phyloP scores from a whole-genome alignment of 2,797 vertebrate genomes.

The Naso thynnoides region DNA sequence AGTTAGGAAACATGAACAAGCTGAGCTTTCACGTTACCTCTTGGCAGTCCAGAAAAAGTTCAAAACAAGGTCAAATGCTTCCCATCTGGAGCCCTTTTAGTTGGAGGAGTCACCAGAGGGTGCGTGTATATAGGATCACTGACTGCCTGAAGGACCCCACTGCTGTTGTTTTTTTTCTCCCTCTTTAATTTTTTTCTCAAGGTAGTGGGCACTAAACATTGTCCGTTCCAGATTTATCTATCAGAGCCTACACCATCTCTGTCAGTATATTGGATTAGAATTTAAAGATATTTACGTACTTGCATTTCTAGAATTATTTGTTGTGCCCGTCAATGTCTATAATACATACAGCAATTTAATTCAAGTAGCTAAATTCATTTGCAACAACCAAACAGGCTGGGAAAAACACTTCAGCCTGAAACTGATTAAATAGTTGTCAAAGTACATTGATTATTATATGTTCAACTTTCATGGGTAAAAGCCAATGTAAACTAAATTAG shows the following conservation, averaged over 20 bases:
- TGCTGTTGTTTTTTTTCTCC: conserved; percentile 54
- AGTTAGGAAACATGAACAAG: conserved; percentile 56
- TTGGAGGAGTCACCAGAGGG: conserved; percentile 73
- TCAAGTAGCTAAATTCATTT: conserved; percentile 36
- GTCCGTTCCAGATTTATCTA: conserved; percentile 22
- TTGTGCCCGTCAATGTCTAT: conserved; percentile 15
- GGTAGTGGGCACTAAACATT: conserved; percentile 47
- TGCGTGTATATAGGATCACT: conserved; percentile 76
- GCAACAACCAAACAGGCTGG: conserved; percentile 32
- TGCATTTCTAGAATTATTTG: background rate
- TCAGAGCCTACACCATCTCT: background rate
- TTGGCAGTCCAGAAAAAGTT: conserved; percentile 60
- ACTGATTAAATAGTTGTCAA: conserved; percentile 39
- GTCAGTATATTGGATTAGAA: background rate
- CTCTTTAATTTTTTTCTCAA: conserved; percentile 34
- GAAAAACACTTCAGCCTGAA: conserved; percentile 25
- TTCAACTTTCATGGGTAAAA: conserved; percentile 44
- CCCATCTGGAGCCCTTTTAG: conserved; percentile 74
- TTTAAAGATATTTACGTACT: background rate
- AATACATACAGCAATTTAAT: conserved; percentile 16
- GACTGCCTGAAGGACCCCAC: conserved; percentile 68
- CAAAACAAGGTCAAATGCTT: conserved; percentile 71
- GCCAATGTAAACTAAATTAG: no score
- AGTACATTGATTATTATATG: conserved; percentile 45
- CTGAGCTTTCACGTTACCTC: conserved; percentile 60